Conservation (phyloP, 2,797 vertebrate genomes). For the Cercopithecus neglectus region DNA sequence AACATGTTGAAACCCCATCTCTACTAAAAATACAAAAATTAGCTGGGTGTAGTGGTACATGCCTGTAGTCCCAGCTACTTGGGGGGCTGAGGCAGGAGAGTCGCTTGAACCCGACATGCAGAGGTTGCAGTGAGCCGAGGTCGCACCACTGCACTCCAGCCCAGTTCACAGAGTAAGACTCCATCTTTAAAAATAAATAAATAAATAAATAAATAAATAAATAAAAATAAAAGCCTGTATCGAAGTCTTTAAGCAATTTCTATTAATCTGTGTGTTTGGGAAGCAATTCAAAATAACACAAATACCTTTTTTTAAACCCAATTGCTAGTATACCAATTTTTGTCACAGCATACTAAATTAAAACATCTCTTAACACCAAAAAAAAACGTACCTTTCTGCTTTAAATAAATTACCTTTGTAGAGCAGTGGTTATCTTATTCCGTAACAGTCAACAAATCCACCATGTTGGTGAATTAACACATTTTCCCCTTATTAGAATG, state of each 20-base stretch:
- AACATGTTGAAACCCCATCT: no score
- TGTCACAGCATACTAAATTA: not conserved
- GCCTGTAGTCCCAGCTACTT: no score
- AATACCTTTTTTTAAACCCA: not conserved
- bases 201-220: no score
- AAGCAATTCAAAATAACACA: not conserved
- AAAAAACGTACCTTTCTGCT: not conserved
- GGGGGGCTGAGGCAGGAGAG: no score
- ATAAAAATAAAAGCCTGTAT: no score
- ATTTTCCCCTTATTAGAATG: not conserved
- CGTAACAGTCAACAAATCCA: not conserved
- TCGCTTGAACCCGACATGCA: no score
- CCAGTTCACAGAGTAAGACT: no score
- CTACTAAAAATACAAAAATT: no score
- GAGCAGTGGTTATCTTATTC: not conserved
- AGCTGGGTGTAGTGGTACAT: no score
- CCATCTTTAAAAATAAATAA: no score
- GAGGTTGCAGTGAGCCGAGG: no score
- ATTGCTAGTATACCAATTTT: not conserved
- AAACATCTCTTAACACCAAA: not conserved
- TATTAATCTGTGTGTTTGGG: not conserved
- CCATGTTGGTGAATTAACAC: not conserved
- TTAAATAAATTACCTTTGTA: not conserved
- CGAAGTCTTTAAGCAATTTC: not conserved
- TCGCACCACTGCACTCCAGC: no score